These are phyloP conservation scores for Hofmannophila pseudospretella DNA, from an alignment of 2,888 invertebrate genomes.

Conservation along the genomic window DNA sequence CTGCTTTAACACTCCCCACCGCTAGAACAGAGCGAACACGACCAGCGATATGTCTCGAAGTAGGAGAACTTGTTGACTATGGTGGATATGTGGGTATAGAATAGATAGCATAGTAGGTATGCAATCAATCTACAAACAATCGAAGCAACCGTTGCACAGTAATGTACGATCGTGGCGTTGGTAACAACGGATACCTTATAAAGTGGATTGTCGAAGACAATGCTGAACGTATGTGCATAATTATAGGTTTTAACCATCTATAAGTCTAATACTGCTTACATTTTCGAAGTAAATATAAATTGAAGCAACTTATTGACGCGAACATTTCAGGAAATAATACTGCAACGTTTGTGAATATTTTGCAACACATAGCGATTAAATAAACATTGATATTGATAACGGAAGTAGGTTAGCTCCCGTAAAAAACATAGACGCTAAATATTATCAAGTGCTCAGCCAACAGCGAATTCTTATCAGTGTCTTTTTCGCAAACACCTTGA, in stretches of 20 bases:
- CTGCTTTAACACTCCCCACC: slow-evolving; percentile 29
- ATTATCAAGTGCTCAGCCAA: slow-evolving; percentile 67
- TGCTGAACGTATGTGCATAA: slow-evolving; percentile 16
- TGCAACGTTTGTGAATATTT: slow-evolving; percentile 46
- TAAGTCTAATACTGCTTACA: no score
- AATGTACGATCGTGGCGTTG: slow-evolving; percentile 27
- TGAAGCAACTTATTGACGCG: no score
- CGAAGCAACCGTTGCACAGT: slow-evolving; percentile 31
- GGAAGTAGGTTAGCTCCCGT: slow-evolving; percentile 70
- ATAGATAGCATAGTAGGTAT: slow-evolving; percentile 17
- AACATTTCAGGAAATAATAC: no score
- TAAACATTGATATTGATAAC: slow-evolving; percentile 70
- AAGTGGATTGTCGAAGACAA: slow-evolving; percentile 15
- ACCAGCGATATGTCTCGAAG: slow-evolving; percentile 19
- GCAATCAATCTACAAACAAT: slow-evolving; percentile 49
- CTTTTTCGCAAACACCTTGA: slow-evolving; percentile 51
- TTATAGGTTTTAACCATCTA: no score
- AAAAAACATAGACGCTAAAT: slow-evolving; percentile 60
- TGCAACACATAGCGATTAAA: slow-evolving; percentile 55
- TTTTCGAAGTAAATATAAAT: no score
- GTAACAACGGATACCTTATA: slow-evolving; percentile 16
- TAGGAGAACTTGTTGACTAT: slow-evolving; percentile 8
- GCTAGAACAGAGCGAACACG: slow-evolving; percentile 14
- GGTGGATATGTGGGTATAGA: background rate
- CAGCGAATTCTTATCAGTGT: slow-evolving; percentile 65